A percentile compares a stretch with the other conserved stretches of the same genome.
Evolutionary conservation across 2,888 invertebrate genomes (phyloP).

Genomic region (Platypus cylindrus): DNA sequence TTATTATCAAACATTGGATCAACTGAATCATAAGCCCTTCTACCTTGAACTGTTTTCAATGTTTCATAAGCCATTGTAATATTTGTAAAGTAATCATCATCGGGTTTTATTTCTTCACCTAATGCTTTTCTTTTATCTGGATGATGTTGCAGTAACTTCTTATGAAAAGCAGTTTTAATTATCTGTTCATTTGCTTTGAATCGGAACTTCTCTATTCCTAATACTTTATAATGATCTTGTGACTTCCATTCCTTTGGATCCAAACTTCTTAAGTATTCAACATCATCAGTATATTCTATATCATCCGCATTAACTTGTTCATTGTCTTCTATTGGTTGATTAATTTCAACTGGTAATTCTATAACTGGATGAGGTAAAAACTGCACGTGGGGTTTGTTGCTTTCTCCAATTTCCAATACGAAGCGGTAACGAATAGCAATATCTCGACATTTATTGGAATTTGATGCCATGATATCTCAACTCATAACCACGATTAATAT

Average conservation of each 20-base stretch:
- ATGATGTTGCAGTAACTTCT: slow-evolving; percentile 87
- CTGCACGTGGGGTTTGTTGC: slow-evolving; percentile 25
- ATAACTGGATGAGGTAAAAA: slow-evolving; percentile 30
- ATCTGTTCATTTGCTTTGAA: slow-evolving; percentile 83
- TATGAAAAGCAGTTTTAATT: slow-evolving; percentile 85
- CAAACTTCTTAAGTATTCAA: slow-evolving; percentile 70
- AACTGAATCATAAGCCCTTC: slow-evolving; percentile 91
- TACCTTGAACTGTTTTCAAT: slow-evolving; percentile 63
- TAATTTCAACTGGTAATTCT: slow-evolving; percentile 25
- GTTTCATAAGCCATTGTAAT: slow-evolving; percentile 97
- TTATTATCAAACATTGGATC: slow-evolving; percentile 89
- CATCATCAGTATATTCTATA: slow-evolving; percentile 55
- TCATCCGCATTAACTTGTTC: slow-evolving; percentile 24
- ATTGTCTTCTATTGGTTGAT: slow-evolving; percentile 29
- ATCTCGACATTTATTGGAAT: slow-evolving; percentile 25
- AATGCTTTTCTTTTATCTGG: slow-evolving; percentile 93
- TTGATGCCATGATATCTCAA: slow-evolving; percentile 26
- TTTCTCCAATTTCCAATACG: slow-evolving; percentile 24
- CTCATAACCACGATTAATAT: slow-evolving; percentile 17
- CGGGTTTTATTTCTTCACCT: slow-evolving; percentile 76
- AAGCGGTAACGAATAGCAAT: slow-evolving; percentile 33
- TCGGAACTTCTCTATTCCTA: slow-evolving; percentile 76
- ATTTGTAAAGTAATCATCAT: slow-evolving; percentile 96
- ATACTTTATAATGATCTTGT: slow-evolving; percentile 93
- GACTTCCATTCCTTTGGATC: slow-evolving; percentile 97